Evolutionary conservation across 2,888 invertebrate genomes (phyloP).

Genomic region (Machimus rusticus): DNA sequence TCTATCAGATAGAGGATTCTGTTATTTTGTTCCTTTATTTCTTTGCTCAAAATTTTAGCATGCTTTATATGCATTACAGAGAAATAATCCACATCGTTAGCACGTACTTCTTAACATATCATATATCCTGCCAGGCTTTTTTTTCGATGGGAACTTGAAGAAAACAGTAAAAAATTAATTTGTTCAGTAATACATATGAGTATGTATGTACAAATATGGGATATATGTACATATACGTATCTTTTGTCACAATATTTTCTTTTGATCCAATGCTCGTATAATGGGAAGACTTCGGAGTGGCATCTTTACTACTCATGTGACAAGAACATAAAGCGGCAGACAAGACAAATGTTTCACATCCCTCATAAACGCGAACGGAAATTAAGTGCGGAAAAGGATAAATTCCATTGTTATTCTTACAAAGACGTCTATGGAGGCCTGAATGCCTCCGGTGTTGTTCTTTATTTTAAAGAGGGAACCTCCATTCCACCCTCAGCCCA

Average conservation of each 20-base stretch:
- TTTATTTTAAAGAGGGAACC: background rate
- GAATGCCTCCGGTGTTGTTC: constrained; percentile 2
- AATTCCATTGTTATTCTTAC: constrained; percentile 44
- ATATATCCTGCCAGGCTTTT: no score
- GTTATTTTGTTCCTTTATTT: no score
- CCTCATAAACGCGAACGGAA: constrained; percentile 36
- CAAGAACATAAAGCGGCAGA: background rate
- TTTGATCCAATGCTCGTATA: background rate
- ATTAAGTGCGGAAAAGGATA: constrained; percentile 47
- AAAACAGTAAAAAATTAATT: background rate
- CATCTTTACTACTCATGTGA: background rate
- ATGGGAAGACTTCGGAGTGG: background rate
- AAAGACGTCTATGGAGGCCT: background rate
- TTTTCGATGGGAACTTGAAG: background rate
- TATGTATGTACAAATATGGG: background rate
- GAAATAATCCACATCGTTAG: no score
- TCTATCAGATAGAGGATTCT: no score
- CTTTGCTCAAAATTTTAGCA: no score
- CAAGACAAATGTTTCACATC: constrained; percentile 16
- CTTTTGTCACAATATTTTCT: background rate
- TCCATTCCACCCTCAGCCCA: background rate
- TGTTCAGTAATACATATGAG: background rate
- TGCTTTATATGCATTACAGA: no score
- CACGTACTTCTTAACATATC: no score
- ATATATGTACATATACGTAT: background rate